A percentile compares a stretch with the other conserved stretches of the same genome.
Evolutionary conservation across 2,888 invertebrate genomes (phyloP).

Genomic region (Drosophila mulleri): DNA sequence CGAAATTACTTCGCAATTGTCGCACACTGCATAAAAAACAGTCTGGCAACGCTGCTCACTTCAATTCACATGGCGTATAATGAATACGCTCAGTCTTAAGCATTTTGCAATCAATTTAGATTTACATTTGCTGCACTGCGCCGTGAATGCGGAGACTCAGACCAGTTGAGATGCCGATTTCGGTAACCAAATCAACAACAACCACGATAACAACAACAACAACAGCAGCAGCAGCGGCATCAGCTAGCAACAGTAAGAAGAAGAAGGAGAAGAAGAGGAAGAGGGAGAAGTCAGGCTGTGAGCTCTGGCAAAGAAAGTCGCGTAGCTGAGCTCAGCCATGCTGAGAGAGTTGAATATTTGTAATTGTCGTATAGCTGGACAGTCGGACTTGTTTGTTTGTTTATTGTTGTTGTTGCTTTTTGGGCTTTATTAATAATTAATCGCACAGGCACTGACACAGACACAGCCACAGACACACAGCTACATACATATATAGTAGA

Average conservation of each 20-base stretch:
- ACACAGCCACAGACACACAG: conserved; percentile 10
- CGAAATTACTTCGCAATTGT: background rate
- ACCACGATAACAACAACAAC: conserved; percentile 17
- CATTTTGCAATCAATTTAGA: conserved; percentile 78
- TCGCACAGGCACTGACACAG: conserved; percentile 55
- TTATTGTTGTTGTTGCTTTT: conserved; percentile 62
- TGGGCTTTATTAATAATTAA: conserved; percentile 80
- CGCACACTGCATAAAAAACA: background rate
- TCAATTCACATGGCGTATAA: conserved; percentile 51
- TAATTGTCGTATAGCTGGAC: conserved; percentile 66
- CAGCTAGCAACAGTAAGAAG: conserved; percentile 22
- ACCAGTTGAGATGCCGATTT: conserved; percentile 60
- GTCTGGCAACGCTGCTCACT: conserved; percentile 57
- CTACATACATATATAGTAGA: conserved; percentile 15
- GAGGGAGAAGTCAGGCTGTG: conserved; percentile 27
- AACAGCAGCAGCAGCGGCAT: conserved; percentile 18
- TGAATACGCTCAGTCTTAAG: conserved; percentile 58
- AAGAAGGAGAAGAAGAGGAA: background rate
- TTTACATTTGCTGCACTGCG: conserved; percentile 73
- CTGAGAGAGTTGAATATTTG: conserved; percentile 61
- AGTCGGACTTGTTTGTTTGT: conserved; percentile 75
- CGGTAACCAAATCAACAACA: conserved; percentile 42
- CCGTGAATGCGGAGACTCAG: conserved; percentile 35
- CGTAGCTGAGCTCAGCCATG: conserved; percentile 27
- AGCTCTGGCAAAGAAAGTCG: conserved; percentile 55